Evolutionary conservation across 2,113 vertebrate genomes (phyloP).

Genomic region (Sialia sialis): DNA sequence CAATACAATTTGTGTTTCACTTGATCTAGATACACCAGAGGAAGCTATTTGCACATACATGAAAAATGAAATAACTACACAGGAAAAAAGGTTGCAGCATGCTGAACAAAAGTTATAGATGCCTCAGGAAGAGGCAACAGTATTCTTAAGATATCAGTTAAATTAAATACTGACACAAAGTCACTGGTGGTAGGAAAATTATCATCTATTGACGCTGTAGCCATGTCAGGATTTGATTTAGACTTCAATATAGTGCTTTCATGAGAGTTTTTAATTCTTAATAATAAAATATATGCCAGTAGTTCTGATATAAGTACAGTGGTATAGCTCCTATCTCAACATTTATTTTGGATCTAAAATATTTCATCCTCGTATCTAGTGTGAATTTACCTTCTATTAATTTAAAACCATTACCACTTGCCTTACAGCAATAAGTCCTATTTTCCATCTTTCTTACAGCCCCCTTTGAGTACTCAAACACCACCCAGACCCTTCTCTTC

Average conservation of each 20-base stretch:
- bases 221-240: neutral
- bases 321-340: neutral
- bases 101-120: neutral
- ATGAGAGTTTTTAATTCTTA: neutral
- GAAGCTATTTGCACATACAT: neutral
- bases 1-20: neutral
- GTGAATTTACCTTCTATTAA: neutral
- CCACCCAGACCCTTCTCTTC: neutral
- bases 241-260: neutral
- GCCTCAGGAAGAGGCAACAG: neutral
- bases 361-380: neutral
- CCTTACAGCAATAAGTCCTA: fast-evolving
- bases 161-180: neutral
- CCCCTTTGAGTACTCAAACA: neutral
- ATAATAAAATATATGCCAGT: neutral
- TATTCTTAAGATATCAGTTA: neutral
- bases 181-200: neutral
- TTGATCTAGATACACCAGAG: neutral
- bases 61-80: neutral
- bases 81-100: neutral
- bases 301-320: neutral
- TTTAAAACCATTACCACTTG: neutral
- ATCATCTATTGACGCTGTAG: neutral
- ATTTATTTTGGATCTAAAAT: neutral
- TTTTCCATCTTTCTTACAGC: neutral